Evolutionary conservation across 1,140 invertebrate species (phyloP).

Genomic region (Phymorhynchus buccinoides): DNA sequence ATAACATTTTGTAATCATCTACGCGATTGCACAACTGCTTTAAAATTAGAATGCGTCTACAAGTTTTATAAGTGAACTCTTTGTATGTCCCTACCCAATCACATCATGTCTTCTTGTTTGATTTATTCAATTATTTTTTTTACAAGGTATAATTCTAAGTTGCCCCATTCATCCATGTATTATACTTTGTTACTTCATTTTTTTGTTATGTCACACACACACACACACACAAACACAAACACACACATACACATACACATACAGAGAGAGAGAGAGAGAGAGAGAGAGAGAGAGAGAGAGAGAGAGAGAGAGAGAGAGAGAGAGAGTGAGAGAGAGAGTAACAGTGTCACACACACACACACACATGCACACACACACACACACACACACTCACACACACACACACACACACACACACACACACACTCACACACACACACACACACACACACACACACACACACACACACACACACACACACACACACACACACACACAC

Average conservation of each 20-base stretch:
- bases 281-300: background rate
- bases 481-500: background rate
- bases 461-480: constrained; percentile 9
- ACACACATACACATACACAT: background rate
- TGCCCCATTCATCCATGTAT: too few relatives aligned
- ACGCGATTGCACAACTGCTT: too few relatives aligned
- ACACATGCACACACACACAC: background rate
- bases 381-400: background rate
- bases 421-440: constrained; percentile 14
- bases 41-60: too few relatives aligned
- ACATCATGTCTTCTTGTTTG: too few relatives aligned
- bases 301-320: background rate
- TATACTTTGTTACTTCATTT: too few relatives aligned
- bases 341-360: background rate
- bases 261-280: background rate
- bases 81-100: too few relatives aligned
- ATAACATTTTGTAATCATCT: too few relatives aligned
- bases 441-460: background rate
- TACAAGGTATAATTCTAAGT: too few relatives aligned
- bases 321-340: background rate
- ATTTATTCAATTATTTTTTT: too few relatives aligned
- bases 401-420: constrained; percentile 22
- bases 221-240: background rate
- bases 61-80: too few relatives aligned
- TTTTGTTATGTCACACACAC: too few relatives aligned